phyloP scores from a whole-genome alignment of 2,888 invertebrate genomes.

The Caenorhabditis becei region DNA sequence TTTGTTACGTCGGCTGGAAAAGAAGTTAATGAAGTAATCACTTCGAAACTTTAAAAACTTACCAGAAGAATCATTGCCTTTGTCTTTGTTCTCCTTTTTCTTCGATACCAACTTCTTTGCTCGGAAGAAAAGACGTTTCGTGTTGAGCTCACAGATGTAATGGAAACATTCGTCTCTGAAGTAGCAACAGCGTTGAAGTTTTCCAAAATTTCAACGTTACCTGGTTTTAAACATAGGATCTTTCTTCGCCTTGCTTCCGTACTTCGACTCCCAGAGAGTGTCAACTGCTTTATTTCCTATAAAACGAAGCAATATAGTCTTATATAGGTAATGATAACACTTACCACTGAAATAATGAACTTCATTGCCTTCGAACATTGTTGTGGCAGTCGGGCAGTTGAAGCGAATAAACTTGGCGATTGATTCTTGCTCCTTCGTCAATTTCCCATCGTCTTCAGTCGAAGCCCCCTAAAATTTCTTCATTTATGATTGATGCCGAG shows the following conservation, averaged over 20 bases:
- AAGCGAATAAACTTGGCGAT: constrained; percentile 95
- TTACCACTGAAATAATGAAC: constrained; percentile 96
- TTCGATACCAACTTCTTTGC: constrained; percentile 79
- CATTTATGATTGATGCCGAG: not conserved
- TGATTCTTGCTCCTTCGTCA: constrained; percentile 86
- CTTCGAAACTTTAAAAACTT: no score
- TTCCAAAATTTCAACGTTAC: constrained; percentile 4
- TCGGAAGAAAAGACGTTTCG: constrained; percentile 75
- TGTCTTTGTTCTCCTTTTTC: constrained; percentile 74
- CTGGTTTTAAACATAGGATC: constrained; percentile 89
- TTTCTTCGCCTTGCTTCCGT: constrained; percentile 86
- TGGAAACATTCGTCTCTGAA: constrained; percentile 56
- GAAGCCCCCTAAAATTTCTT: constrained; percentile 18
- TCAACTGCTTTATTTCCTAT: constrained; percentile 89
- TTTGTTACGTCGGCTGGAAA: constrained; percentile 40
- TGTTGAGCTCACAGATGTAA: constrained; percentile 64
- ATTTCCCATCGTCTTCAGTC: constrained; percentile 46
- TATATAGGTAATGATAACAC: constrained; percentile 33
- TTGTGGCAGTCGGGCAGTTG: constrained; percentile 94
- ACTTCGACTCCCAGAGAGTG: constrained; percentile 92
- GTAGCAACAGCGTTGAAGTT: not conserved
- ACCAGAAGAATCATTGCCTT: constrained; percentile 43
- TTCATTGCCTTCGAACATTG: constrained; percentile 95
- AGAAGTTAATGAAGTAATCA: no score
- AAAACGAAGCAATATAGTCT: not conserved